phyloP scores from a whole-genome alignment of 35 echinoderm and acorn worm genomes.

The Patiria miniata region DNA sequence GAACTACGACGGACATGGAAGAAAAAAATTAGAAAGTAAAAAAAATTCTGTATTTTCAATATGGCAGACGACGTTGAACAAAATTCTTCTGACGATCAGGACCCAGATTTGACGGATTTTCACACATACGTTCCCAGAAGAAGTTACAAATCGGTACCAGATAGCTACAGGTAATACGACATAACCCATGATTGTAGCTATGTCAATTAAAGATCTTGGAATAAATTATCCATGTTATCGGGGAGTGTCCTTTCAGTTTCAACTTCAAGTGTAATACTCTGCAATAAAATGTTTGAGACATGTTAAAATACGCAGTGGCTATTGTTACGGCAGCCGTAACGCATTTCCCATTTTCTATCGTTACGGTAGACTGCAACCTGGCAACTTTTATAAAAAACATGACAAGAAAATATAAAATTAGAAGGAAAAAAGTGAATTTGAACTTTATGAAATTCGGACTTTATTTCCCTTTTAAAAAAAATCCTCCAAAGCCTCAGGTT shows the following conservation, averaged over 20 bases:
- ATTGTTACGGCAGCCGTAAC: too few species aligned
- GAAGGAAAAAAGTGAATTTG: too few species aligned
- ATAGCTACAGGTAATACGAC: slow-evolving; percentile 13
- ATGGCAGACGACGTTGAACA: slow-evolving; percentile 8
- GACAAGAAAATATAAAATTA: too few species aligned
- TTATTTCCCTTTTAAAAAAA: too few species aligned
- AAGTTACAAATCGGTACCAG: slow-evolving; percentile 11
- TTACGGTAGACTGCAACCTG: too few species aligned
- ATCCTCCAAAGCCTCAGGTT: too few species aligned
- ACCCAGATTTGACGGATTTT: slow-evolving; percentile 14
- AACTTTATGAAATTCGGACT: too few species aligned
- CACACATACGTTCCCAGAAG: not conserved
- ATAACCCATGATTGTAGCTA: not conserved
- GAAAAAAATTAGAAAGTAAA: slow-evolving; percentile 6
- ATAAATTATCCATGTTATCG: not conserved
- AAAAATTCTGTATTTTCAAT: too few species aligned
- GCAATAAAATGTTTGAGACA: too few species aligned
- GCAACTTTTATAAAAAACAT: too few species aligned
- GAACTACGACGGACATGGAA: not conserved
- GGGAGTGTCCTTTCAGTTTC: not conserved
- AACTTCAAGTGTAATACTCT: not conserved
- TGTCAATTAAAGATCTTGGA: not conserved
- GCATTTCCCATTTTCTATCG: too few species aligned
- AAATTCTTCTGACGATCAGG: slow-evolving; percentile 7
- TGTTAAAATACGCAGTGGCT: too few species aligned